These are phyloP conservation scores for Eupsittula cactorum DNA, from an alignment of 2,113 vertebrate species.

Conservation along the genomic window DNA sequence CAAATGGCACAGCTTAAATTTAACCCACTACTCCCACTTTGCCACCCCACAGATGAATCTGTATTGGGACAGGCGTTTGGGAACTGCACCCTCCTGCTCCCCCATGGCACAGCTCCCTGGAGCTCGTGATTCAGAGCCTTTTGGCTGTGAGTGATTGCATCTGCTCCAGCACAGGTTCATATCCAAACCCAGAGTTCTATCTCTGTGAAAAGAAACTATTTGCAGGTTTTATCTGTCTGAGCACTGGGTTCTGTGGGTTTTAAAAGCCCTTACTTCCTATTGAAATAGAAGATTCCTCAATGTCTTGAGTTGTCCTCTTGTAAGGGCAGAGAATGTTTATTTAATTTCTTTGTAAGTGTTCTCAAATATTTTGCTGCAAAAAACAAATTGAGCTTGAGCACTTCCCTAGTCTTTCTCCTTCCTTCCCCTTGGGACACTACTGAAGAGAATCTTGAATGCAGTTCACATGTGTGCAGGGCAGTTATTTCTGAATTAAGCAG, in stretches of 20 bases:
- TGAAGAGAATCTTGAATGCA: neutral
- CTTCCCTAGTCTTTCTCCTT: neutral
- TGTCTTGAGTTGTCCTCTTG: neutral
- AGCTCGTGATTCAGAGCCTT: neutral
- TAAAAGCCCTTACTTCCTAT: neutral
- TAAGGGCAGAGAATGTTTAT: neutral
- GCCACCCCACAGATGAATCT: neutral
- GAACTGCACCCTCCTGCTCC: neutral
- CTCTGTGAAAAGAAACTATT: neutral
- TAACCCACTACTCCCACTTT: neutral
- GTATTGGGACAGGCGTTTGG: neutral
- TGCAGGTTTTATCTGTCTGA: neutral
- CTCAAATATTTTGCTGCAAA: neutral
- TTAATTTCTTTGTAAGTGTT: neutral
- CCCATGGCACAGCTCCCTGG: rapidly evolving
- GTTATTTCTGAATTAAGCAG: neutral
- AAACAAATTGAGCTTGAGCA: neutral
- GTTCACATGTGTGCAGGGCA: neutral
- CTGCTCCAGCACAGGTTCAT: neutral
- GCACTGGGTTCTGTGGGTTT: neutral
- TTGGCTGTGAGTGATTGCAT: rapidly evolving
- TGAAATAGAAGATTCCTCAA: neutral
- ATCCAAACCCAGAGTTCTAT: no score
- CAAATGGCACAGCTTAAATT: rapidly evolving
- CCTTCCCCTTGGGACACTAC: neutral